Base-by-base conservation (phyloP, 64 coral and sea anemone genomes). In the Dendrophyllia cribrosa region DNA sequence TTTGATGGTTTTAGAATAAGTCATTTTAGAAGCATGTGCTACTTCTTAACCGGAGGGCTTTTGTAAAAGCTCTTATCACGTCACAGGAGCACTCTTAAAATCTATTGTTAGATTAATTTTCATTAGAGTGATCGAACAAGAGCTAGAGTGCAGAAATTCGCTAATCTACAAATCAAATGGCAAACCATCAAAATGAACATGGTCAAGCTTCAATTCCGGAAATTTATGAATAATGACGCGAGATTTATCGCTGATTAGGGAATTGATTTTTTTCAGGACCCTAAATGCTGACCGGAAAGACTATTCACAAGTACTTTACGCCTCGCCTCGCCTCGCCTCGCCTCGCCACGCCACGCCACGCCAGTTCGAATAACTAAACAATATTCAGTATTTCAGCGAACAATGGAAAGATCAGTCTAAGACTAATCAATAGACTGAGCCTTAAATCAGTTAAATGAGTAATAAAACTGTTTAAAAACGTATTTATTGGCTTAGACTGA, bases 271-370 rank as follows among this genome's bases (percentile, higher is more conserved):
- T 23, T 55, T 84, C 80, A 59, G 52, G 56, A 22, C 17, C 10
- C 21, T 7, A 4, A 17, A 20, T 23, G 16, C 67, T 20, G 45
- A 6, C 80, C 80, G 80, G 80, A 84, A 83, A 51, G 78, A 9
- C 78, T 47, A 34, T 82, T 64, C 59, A 65, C 34, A 82, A 58
- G 58, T 47, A 82, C 58, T 82, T 82, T 82, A 64, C 59, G 78
- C 78, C 78, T 82, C 59, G 78, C 58, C 59, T 44, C 25, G 24
- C 58, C 59, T 44, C 25, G 24, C 34, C 34, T 34, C 34, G 34
- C 34, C 34, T 1, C 34, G 34, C 34, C 34, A 34, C 34, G 34
- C 34, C 34, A 34, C 34, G 34, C 34, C 34, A 2, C 34, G 34
- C 34, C 53, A 56, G 7, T 56, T 56, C 53, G 53, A 56, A 56